Percentiles rank a stretch among this genome's conserved stretches.
Conservation (phyloP, 1,140 invertebrate species). For the Cotesia vestalis region DNA sequence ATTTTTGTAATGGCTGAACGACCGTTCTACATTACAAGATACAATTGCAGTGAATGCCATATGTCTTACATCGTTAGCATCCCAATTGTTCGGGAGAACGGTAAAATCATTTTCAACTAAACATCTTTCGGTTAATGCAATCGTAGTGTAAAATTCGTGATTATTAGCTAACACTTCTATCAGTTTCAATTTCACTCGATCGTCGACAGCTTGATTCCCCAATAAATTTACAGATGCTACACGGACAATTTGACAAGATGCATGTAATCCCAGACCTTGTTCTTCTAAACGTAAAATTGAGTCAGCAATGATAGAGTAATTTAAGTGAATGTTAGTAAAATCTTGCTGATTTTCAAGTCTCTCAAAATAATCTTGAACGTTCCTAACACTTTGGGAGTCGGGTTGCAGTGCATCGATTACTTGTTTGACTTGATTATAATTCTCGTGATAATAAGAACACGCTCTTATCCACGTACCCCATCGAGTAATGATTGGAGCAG, state of each 20-base stretch:
- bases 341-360: too few species aligned
- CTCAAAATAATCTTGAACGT: too few species aligned
- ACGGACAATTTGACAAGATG: neutral
- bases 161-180: neutral
- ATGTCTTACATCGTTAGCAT: neutral
- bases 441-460: too few species aligned
- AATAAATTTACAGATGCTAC: neutral
- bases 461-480: too few species aligned
- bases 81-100: neutral
- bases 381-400: too few species aligned
- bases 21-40: neutral
- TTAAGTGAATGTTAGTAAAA: too few species aligned
- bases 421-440: too few species aligned
- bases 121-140: neutral
- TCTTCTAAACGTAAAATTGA: neutral
- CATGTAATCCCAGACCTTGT: slow-evolving; percentile 2
- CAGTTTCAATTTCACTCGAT: neutral
- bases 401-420: too few species aligned
- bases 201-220: neutral
- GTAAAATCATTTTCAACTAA: neutral
- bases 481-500: too few species aligned
- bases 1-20: neutral
- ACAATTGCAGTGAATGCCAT: neutral
- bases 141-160: neutral
- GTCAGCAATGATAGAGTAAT: neutral